A percentile compares a stretch with the other conserved stretches of the same genome.
phyloP scores from a whole-genome alignment of 92 coral and sea anemone species.

The Parazoanthus darwini region DNA sequence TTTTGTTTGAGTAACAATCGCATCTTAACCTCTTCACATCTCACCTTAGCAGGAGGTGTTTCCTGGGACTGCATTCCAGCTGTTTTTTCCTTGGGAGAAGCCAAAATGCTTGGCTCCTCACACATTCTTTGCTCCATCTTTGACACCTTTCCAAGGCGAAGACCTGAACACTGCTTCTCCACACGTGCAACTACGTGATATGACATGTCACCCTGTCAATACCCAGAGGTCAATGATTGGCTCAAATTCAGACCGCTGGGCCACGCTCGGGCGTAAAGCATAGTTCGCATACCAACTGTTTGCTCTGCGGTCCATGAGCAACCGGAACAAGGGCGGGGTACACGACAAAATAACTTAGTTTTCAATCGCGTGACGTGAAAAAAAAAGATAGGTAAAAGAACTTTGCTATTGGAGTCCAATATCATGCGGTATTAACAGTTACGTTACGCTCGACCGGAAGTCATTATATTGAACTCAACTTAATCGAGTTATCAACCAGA shows the following conservation, averaged over 20 bases:
- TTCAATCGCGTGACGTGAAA: background rate
- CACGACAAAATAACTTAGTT: background rate
- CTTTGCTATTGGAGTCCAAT: background rate
- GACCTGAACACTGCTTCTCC: background rate
- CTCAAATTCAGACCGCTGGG: background rate
- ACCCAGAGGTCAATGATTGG: background rate
- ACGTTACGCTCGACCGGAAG: background rate
- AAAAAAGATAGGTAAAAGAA: too few relatives aligned
- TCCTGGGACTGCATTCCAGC: background rate
- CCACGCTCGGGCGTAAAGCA: too few relatives aligned
- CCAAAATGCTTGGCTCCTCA: background rate
- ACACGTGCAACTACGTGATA: background rate
- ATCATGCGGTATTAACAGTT: background rate
- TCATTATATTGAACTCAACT: background rate
- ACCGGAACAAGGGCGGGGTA: background rate
- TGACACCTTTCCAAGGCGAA: too few relatives aligned
- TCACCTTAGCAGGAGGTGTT: slow-evolving; percentile 23
- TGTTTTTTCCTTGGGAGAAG: background rate
- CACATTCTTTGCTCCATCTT: background rate
- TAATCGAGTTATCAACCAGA: background rate
- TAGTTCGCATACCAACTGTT: background rate
- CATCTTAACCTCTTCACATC: background rate
- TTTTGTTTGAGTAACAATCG: background rate
- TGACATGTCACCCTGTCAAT: too few relatives aligned
- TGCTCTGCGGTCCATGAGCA: background rate